These are phyloP conservation scores for Drosophila melanosoma DNA, from an alignment of 2,888 invertebrate genomes.

Conservation along the genomic window DNA sequence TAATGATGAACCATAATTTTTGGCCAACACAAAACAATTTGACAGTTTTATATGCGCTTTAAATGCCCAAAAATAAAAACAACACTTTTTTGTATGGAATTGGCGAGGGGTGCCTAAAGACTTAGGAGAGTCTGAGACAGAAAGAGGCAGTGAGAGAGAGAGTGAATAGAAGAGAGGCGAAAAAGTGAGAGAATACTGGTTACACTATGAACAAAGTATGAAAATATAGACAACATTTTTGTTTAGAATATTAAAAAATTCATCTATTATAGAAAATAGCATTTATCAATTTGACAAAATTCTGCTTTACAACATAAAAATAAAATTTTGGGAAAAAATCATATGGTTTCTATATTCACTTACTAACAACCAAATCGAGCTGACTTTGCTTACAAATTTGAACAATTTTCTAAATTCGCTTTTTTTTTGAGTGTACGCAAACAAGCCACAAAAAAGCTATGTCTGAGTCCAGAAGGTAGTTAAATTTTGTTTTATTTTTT, in stretches of 20 bases:
- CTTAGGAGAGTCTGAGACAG: conserved; percentile 20
- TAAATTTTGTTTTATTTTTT: conserved; percentile 13
- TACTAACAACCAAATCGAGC: neutral
- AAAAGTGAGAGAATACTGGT: neutral
- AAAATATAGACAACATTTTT: neutral
- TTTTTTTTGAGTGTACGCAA: conserved; percentile 6
- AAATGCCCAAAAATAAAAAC: conserved; percentile 64
- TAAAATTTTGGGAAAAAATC: neutral
- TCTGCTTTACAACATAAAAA: neutral
- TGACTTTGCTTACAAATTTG: no score
- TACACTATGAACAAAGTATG: neutral
- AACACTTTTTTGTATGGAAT: neutral
- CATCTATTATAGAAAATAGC: neutral
- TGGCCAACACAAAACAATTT: conserved; percentile 79
- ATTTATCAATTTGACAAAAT: neutral
- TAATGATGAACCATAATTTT: conserved; percentile 83
- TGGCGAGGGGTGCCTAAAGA: conserved; percentile 26
- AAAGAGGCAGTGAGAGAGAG: neutral
- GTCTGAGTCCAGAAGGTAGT: conserved; percentile 18
- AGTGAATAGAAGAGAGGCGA: neutral
- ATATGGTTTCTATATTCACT: neutral
- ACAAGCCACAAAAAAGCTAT: neutral
- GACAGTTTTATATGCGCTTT: conserved; percentile 83
- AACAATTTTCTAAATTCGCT: neutral
- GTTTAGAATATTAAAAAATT: neutral